A percentile compares a stretch with the other conserved stretches of the same genome.
Evolutionary conservation across 2,797 vertebrate genomes (phyloP).

Genomic region (Tympanoctomys barrerae): DNA sequence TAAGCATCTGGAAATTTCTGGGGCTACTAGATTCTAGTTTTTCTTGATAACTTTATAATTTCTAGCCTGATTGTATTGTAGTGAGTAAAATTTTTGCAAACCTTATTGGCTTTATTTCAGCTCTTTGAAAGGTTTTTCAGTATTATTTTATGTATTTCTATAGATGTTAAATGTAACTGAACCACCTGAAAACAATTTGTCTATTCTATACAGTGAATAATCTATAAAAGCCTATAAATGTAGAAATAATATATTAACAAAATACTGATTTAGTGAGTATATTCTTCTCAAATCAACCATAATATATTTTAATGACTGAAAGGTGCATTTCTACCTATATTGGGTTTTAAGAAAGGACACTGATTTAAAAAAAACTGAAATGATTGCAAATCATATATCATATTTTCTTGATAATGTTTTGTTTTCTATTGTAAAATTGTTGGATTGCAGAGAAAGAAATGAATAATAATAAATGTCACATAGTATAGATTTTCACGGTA

Average conservation of each 20-base stretch:
- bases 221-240: background rate
- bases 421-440: slow-evolving; percentile 1
- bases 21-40: background rate
- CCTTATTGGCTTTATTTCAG: slow-evolving; percentile 6
- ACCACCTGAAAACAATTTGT: background rate
- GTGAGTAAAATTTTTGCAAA: background rate
- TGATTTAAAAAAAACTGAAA: slow-evolving; percentile 29
- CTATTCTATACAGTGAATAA: slow-evolving; percentile 30
- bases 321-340: background rate
- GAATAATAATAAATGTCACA: background rate
- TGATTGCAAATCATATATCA: slow-evolving; percentile 34
- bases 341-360: background rate
- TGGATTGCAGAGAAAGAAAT: slow-evolving; percentile 12
- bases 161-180: background rate
- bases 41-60: background rate
- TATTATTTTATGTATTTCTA: slow-evolving; percentile 26
- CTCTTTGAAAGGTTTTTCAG: background rate
- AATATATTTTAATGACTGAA: slow-evolving; percentile 10
- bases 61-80: background rate
- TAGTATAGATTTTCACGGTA: background rate
- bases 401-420: slow-evolving; percentile 23
- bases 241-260: background rate
- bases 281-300: background rate
- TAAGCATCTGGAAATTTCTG: background rate
- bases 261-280: background rate